phyloP scores from a whole-genome alignment of 2,113 vertebrate genomes.

The Sapayoa aenigma region DNA sequence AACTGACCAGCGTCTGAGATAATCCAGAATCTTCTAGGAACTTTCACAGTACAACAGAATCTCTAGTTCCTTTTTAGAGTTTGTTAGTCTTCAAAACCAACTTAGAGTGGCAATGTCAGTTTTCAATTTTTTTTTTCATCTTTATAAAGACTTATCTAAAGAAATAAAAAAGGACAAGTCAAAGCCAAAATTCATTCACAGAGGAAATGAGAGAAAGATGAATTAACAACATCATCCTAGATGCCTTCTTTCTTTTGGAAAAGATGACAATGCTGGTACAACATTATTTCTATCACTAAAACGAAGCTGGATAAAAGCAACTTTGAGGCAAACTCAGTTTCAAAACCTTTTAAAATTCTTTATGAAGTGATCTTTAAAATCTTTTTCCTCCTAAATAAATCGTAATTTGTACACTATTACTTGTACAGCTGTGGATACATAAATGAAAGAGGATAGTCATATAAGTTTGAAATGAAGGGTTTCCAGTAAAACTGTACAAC shows the following conservation, averaged over 20 bases:
- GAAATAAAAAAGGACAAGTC: not conserved
- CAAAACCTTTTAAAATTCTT: not conserved
- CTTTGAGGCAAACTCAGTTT: not conserved
- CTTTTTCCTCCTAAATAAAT: not conserved
- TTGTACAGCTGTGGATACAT: not conserved
- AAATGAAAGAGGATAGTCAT: not conserved
- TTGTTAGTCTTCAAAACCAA: not conserved
- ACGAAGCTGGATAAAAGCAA: not conserved
- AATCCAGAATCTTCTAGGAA: not conserved
- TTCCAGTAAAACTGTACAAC: not conserved
- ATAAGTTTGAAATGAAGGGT: constrained; percentile 10
- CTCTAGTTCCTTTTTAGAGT: not conserved
- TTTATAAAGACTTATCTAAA: not conserved
- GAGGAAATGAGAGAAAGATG: not conserved
- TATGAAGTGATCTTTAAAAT: not conserved
- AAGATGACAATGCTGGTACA: not conserved
- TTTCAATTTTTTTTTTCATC: not conserved
- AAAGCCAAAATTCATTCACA: not conserved
- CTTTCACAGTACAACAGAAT: not conserved
- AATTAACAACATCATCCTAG: not conserved
- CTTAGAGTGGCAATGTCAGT: not conserved
- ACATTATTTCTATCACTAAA: not conserved
- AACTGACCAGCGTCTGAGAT: not conserved
- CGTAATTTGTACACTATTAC: not conserved
- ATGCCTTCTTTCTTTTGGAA: not conserved